Evolutionary conservation across 53 echinoderm and acorn worm species (phyloP), one percentile per base, ranked within the genome.

Genomic region (Mesocentrotus franciscanus): DNA sequence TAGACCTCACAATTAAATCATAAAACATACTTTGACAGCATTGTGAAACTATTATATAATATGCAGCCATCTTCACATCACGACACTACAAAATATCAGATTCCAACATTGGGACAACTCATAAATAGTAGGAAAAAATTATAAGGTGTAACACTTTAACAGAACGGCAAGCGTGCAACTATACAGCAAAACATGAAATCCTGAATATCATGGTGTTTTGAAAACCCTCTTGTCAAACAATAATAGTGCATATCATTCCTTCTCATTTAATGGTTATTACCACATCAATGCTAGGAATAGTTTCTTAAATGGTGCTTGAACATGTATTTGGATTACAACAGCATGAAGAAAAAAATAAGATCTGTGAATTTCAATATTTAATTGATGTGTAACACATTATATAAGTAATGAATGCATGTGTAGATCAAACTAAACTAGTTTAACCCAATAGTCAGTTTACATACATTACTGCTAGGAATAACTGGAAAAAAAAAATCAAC

Each of bases 91-190:
- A 42, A 42, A 42, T 13, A 83, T 55, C 84, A 42, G 49, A 84
- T 39, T 84, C 84, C 55, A 49, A 55, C 55, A 18, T 84, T 39
- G 84, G 55, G 42, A 84, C 9, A 55, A 84, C 55, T 84, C 22
- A 49, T 84, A 84, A 42, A 84, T 42, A 84, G 49, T 42, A 22
- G 56, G 22, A 42, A 42, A 84, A 84, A 84, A 84, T 84, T 3
- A 55, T 84, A 84, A 39, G 84, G 84, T 84, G 84, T 84, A 55
- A 20, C 55, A 57, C 90, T 56, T 85, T 60, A 90, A 90, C 90
- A 60, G 30, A 90, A 90, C 90, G 90, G 90, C 90, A 90, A 90
- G 90, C 61, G 90, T 90, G 90, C 90, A 90, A 60, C 90, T 90
- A 57, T 89, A 90, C 90, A 61, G 90, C 90, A 90, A 90, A 90